These are phyloP conservation scores for Eupithecia subfuscata DNA, from an alignment of 2,888 invertebrate species.

Conservation along the genomic window DNA sequence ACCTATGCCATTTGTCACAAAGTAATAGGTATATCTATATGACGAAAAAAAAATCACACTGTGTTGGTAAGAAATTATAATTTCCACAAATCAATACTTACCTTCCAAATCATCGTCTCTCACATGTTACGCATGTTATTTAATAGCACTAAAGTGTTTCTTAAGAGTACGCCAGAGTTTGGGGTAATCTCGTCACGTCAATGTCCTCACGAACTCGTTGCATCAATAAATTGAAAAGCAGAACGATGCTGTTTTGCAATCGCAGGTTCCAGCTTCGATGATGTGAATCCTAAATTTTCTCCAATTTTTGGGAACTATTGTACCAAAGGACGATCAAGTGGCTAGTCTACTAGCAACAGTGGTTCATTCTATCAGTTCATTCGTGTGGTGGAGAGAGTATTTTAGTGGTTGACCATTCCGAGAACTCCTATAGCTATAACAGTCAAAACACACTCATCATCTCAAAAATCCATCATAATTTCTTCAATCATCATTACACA, in stretches of 20 bases:
- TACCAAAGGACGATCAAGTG: no score
- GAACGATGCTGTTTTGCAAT: slow-evolving; percentile 45
- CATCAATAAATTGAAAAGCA: slow-evolving; percentile 53
- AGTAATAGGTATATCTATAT: no score
- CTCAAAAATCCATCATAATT: not conserved
- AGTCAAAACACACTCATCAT: not conserved
- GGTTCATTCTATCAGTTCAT: no score
- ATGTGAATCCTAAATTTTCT: slow-evolving; percentile 15
- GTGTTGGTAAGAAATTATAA: no score
- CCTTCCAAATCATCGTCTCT: not conserved
- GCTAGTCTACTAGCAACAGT: not conserved
- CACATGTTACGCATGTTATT: slow-evolving; percentile 9
- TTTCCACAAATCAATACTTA: not conserved
- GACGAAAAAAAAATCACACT: not conserved
- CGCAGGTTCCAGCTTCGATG: slow-evolving; percentile 26
- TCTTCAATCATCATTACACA: not conserved
- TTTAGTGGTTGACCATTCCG: not conserved
- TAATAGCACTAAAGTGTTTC: slow-evolving; percentile 6
- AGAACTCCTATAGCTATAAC: not conserved
- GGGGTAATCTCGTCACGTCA: slow-evolving; percentile 37
- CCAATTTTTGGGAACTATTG: no score
- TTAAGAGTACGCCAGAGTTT: slow-evolving; percentile 18
- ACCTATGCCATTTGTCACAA: no score
- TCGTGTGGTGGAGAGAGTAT: not conserved
- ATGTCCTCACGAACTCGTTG: slow-evolving; percentile 45